phyloP scores from a whole-genome alignment of 2,888 invertebrate genomes.

The Thecophora atra region DNA sequence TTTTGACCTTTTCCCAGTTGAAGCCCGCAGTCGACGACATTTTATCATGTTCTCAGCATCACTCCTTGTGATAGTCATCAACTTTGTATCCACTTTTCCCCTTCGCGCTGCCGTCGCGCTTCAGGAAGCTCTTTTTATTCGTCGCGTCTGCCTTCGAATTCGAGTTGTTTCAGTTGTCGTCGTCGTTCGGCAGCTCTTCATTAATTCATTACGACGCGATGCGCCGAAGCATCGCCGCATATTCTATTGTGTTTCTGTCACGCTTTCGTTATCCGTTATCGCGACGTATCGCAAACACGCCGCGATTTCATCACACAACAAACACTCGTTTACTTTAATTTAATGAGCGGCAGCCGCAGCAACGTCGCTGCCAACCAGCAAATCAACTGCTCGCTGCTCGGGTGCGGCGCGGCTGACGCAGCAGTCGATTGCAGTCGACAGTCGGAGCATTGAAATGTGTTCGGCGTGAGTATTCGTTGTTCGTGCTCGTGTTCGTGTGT shows the following conservation, averaged over 20 bases:
- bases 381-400: constrained; percentile 3
- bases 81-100: constrained; percentile 10
- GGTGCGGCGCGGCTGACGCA: background rate
- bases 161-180: background rate
- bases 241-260: background rate
- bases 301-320: background rate
- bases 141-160: background rate
- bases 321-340: constrained; percentile 21
- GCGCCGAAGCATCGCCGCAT: background rate
- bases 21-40: constrained; percentile 23
- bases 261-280: constrained; percentile 18
- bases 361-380: background rate
- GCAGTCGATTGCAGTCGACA: too few species aligned
- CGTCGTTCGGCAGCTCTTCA: constrained; percentile 6
- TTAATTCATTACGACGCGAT: constrained; percentile 6
- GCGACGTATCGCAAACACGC: constrained; percentile 11
- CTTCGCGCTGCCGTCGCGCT: background rate
- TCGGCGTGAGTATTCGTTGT: too few species aligned
- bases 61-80: constrained; percentile 8
- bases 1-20: constrained; percentile 26
- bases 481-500: too few species aligned
- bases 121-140: background rate
- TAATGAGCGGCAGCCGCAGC: constrained; percentile 26
- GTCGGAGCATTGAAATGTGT: too few species aligned
- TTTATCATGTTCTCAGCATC: constrained; percentile 22